These are phyloP conservation scores for Anhinga rufa DNA, from an alignment of 2,113 vertebrate genomes.

Conservation along the genomic window DNA sequence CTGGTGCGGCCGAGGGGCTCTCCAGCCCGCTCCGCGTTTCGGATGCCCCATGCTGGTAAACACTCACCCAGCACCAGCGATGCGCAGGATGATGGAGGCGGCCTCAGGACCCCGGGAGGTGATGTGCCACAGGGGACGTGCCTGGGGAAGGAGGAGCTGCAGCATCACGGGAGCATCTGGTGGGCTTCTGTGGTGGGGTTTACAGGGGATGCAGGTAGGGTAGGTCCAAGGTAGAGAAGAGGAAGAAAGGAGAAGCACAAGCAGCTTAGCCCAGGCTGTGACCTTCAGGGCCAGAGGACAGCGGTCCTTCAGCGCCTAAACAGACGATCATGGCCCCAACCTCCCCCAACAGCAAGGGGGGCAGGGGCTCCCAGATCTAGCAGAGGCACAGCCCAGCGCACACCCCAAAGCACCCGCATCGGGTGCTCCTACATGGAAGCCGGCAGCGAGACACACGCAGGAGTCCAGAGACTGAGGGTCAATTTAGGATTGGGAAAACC, in stretches of 20 bases:
- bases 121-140: background rate
- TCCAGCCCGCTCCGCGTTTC: background rate
- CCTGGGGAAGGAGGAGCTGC: background rate
- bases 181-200: background rate
- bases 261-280: background rate
- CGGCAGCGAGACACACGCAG: background rate
- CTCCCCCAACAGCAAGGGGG: background rate
- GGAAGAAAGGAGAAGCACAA: background rate
- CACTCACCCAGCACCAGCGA: background rate
- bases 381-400: background rate
- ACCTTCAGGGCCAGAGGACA: background rate
- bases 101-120: fast-evolving
- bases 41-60: background rate
- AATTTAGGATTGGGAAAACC: background rate
- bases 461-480: background rate
- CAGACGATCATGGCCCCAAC: background rate
- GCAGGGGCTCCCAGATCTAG: background rate
- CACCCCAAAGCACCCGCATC: background rate
- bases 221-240: background rate
- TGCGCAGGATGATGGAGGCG: background rate
- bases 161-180: background rate
- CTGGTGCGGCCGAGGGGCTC: background rate
- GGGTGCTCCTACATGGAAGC: background rate
- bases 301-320: background rate
- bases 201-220: background rate